Evolutionary conservation across 2,888 invertebrate genomes (phyloP).

Genomic region (Rapana venosa): DNA sequence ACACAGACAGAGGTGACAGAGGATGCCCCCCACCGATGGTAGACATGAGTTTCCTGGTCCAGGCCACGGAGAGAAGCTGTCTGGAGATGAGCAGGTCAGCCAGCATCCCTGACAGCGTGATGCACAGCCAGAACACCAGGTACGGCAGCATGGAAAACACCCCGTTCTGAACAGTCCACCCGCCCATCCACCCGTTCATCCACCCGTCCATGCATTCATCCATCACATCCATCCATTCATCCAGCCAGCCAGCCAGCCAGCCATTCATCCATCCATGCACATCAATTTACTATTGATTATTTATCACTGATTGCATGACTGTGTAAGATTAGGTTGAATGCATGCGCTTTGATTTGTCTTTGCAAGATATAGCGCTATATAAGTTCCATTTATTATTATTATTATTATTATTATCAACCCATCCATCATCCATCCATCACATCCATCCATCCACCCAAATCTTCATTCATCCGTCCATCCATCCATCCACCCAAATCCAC

Average conservation of each 20-base stretch:
- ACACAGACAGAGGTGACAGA: conserved; percentile 44
- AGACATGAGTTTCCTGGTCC: conserved; percentile 63
- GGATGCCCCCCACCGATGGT: conserved; percentile 43
- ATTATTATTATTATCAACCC: no score
- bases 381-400: no score
- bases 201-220: no score
- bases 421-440: not conserved
- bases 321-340: no score
- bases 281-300: no score
- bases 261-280: not conserved
- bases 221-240: no score
- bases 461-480: no score
- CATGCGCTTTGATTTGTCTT: no score
- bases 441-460: not conserved
- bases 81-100: conserved; percentile 62
- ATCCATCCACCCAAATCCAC: no score
- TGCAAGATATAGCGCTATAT: no score
- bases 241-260: no score
- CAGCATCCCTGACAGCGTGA: conserved; percentile 59
- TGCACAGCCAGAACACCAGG: conserved; percentile 62
- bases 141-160: conserved; percentile 68
- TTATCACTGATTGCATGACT: no score
- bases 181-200: not conserved
- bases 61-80: conserved; percentile 58
- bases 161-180: conserved; percentile 55